phyloP scores from a whole-genome alignment of 2,797 vertebrate genomes.

The Pteropus rufus region DNA sequence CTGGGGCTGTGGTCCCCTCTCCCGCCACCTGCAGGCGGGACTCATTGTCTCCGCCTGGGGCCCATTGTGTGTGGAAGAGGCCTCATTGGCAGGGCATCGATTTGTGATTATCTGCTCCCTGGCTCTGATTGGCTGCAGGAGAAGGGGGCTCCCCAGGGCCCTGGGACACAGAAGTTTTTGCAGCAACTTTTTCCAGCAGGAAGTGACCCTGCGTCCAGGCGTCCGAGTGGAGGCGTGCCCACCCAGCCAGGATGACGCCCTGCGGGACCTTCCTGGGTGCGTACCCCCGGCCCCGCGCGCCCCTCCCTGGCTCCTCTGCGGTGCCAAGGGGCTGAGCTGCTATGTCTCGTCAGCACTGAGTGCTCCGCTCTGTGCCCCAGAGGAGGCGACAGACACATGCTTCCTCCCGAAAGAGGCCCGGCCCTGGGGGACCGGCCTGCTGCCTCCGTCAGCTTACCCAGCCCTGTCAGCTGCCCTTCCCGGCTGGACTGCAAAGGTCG shows the following conservation, averaged over 20 bases:
- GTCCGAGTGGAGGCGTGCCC: conserved; percentile 70
- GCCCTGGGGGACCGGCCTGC: not conserved
- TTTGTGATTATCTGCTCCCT: conserved; percentile 66
- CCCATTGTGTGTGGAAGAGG: conserved; percentile 82
- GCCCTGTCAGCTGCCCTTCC: not conserved
- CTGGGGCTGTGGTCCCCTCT: not conserved
- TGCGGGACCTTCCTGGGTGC: conserved; percentile 94
- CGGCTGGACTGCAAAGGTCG: not conserved
- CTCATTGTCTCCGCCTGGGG: conserved; percentile 84
- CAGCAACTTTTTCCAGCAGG: conserved; percentile 86
- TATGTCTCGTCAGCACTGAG: not conserved
- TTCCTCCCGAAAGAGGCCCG: not conserved
- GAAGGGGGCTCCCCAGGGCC: conserved; percentile 38
- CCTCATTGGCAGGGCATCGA: conserved; percentile 85
- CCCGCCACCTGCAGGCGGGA: conserved; percentile 35
- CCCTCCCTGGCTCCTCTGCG: not conserved
- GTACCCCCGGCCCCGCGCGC: conserved; percentile 76
- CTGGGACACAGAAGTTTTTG: conserved; percentile 86
- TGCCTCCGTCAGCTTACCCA: not conserved
- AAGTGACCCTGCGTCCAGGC: conserved; percentile 81
- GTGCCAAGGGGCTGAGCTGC: not conserved
- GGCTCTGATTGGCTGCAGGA: conserved; percentile 85
- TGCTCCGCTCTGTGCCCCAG: not conserved
- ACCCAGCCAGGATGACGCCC: conserved; percentile 90
- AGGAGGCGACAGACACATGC: conserved; percentile 46